Conservation (phyloP, 2,888 invertebrate genomes). For the Tenthredo amoena region DNA sequence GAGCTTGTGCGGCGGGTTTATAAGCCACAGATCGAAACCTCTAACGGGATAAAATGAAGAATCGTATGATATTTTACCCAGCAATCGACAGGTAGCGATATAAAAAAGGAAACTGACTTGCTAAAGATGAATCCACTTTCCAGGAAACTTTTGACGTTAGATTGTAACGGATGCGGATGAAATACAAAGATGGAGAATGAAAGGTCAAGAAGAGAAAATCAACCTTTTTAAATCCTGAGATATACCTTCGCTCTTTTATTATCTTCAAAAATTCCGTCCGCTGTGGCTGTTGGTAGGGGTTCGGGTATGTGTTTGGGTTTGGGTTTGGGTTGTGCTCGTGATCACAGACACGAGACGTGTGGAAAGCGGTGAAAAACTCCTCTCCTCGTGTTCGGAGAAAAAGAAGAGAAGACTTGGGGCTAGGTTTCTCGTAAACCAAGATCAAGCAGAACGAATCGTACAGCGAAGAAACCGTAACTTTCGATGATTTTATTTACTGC, state of each 20-base stretch:
- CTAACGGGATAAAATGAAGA: neutral
- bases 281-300: neutral
- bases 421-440: constrained; percentile 48
- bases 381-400: constrained; percentile 15
- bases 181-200: constrained; percentile 14
- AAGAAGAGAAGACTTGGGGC: constrained; percentile 17
- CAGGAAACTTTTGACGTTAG: neutral
- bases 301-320: neutral
- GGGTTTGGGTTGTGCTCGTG: neutral
- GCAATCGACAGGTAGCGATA: constrained; percentile 12
- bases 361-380: constrained; percentile 27
- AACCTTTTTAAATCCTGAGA: neutral
- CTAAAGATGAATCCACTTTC: neutral
- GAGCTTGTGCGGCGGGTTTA: neutral
- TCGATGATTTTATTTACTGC: constrained; percentile 49
- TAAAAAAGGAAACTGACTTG: neutral
- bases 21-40: neutral
- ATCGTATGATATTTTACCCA: neutral
- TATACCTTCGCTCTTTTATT: neutral
- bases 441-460: constrained; percentile 43
- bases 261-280: neutral
- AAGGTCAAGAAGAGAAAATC: neutral
- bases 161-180: neutral
- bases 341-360: neutral
- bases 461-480: constrained; percentile 39